A percentile compares a stretch with the other conserved stretches of the same genome.
These are phyloP conservation scores for Ganaspis sp. DNA, from an alignment of 1,140 invertebrate species.

Conservation along the genomic window DNA sequence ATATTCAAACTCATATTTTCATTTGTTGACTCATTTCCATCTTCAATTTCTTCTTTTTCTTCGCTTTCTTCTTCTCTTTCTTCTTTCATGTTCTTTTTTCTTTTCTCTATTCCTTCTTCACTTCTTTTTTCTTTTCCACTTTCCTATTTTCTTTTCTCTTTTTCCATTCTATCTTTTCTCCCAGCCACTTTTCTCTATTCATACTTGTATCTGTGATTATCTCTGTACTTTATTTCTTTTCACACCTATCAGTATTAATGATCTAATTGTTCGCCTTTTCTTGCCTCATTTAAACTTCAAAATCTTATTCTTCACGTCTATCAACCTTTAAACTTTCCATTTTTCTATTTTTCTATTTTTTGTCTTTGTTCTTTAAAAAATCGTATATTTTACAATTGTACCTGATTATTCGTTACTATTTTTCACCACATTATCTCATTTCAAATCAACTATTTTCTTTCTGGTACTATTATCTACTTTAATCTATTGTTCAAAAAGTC, in stretches of 20 bases:
- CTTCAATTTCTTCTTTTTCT: neutral
- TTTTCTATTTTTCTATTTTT: neutral
- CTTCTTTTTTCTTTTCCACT: neutral
- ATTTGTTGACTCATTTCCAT: neutral
- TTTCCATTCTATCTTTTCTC: too few species aligned
- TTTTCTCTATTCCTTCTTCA: slow-evolving; percentile 11
- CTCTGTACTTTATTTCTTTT: slow-evolving; percentile 33
- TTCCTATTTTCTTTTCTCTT: neutral
- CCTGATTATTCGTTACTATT: slow-evolving; percentile 6
- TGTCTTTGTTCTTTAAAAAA: neutral
- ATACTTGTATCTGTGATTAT: slow-evolving; percentile 28
- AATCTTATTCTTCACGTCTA: slow-evolving; percentile 30
- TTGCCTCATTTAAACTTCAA: slow-evolving; percentile 40
- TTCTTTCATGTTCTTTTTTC: neutral
- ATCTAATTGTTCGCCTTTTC: slow-evolving; percentile 44
- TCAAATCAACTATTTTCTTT: neutral
- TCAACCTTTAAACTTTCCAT: slow-evolving; percentile 16
- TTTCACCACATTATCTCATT: slow-evolving; percentile 1
- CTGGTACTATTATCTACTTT: neutral
- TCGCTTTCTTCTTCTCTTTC: neutral
- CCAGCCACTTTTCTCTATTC: too few species aligned
- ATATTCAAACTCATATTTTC: too few species aligned
- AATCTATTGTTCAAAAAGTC: neutral
- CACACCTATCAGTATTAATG: slow-evolving; percentile 66
- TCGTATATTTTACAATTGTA: slow-evolving; percentile 3